phyloP scores from a whole-genome alignment of 2,113 vertebrate species.

The Illadopsis cleaveri region DNA sequence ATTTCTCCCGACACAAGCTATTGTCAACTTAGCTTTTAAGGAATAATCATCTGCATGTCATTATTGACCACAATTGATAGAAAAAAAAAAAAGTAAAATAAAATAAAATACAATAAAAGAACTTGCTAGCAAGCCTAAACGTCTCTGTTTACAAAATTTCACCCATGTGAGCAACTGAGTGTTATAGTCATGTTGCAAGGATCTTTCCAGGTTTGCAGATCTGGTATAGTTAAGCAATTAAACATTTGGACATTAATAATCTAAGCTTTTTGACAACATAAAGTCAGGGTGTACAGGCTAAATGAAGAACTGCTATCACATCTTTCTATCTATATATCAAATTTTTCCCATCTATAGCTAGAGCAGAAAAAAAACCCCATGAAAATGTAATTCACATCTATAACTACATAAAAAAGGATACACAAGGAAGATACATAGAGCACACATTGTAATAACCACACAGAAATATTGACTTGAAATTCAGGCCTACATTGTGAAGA shows the following conservation, averaged over 20 bases:
- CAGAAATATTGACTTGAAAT: background rate
- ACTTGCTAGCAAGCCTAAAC: background rate
- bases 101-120: background rate
- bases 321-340: background rate
- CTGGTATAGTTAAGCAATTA: background rate
- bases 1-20: constrained; percentile 41
- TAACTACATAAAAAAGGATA: background rate
- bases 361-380: accelerated
- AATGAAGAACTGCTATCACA: background rate
- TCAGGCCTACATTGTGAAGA: background rate
- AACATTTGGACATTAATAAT: background rate
- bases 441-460: background rate
- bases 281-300: background rate
- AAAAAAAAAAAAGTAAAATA: background rate
- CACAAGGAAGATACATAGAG: background rate
- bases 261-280: background rate
- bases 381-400: background rate
- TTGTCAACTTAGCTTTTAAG: constrained; percentile 47
- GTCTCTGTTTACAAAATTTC: constrained; percentile 9
- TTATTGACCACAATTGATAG: background rate
- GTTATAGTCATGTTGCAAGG: background rate
- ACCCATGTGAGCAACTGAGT: background rate
- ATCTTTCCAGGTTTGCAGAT: background rate
- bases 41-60: constrained; percentile 39
- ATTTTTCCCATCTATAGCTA: background rate